phyloP scores from a whole-genome alignment of 2,113 vertebrate genomes.

The Corapipo altera region DNA sequence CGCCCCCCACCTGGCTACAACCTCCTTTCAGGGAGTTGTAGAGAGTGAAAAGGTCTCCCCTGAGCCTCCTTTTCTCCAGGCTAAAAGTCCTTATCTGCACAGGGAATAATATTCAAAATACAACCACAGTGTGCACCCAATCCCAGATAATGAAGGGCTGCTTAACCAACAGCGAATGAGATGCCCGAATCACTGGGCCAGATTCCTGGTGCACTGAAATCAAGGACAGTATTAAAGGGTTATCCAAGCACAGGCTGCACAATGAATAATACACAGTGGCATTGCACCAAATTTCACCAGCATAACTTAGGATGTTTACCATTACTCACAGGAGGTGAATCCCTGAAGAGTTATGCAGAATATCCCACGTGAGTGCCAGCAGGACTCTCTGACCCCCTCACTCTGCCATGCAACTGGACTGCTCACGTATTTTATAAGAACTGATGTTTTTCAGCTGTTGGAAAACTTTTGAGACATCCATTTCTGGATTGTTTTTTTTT shows the following conservation, averaged over 20 bases:
- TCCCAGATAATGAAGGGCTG: neutral
- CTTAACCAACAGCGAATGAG: neutral
- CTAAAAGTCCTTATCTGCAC: neutral
- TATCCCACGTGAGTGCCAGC: neutral
- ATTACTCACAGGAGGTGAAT: constrained; percentile 68
- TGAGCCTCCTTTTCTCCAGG: neutral
- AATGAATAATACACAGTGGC: neutral
- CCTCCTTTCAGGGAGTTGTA: fast-evolving
- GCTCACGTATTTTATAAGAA: neutral
- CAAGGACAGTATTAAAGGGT: neutral
- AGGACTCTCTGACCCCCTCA: neutral
- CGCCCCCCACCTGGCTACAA: fast-evolving
- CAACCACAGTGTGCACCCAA: neutral
- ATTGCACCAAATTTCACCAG: neutral
- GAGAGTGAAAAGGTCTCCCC: neutral
- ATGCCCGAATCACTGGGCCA: neutral
- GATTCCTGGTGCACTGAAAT: neutral
- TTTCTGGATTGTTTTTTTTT: neutral
- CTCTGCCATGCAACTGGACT: neutral
- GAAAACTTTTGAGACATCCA: neutral
- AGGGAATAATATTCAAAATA: neutral
- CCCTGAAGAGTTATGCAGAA: constrained; percentile 46
- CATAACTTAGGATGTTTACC: neutral
- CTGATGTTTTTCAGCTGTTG: constrained; percentile 27
- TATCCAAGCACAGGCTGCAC: neutral